Evolutionary conservation across 2,113 vertebrate species (phyloP).

Genomic region (Acinonyx jubatus): DNA sequence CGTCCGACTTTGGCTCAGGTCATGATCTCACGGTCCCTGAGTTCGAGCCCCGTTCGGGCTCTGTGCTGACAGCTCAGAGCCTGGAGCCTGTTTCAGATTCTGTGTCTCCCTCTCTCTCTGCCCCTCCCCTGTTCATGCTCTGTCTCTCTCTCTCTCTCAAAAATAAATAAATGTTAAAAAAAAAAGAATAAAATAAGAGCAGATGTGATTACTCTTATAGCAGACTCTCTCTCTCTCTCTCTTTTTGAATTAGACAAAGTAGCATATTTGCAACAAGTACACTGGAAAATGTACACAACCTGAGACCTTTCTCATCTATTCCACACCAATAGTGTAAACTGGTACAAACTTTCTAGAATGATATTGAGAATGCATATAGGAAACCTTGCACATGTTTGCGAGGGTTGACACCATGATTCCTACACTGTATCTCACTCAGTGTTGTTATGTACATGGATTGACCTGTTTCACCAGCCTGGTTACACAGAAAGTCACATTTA

Average conservation of each 20-base stretch:
- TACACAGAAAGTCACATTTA: neutral
- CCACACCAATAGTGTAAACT: neutral
- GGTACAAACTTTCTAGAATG: neutral
- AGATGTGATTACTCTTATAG: neutral
- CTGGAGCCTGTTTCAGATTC: no score
- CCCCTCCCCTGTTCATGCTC: no score
- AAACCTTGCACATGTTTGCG: neutral
- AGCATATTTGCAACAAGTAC: neutral
- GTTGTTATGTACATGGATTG: neutral
- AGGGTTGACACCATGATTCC: neutral
- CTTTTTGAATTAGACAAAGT: neutral
- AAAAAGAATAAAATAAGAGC: neutral
- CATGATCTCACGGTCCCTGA: no score
- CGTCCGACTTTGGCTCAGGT: no score
- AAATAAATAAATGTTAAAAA: no score
- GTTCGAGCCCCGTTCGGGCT: no score
- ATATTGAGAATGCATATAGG: neutral
- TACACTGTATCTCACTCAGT: neutral
- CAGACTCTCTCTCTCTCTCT: neutral
- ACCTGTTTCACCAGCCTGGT: neutral
- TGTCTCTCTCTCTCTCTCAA: no score
- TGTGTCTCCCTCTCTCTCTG: no score
- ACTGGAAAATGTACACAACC: neutral
- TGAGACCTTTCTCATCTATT: neutral
- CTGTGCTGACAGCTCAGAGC: no score